Percentiles rank a stretch among this genome's conserved stretches.
Evolutionary conservation across 2,113 vertebrate genomes (phyloP).

Genomic region (Haplochromis vanheusdeni): DNA sequence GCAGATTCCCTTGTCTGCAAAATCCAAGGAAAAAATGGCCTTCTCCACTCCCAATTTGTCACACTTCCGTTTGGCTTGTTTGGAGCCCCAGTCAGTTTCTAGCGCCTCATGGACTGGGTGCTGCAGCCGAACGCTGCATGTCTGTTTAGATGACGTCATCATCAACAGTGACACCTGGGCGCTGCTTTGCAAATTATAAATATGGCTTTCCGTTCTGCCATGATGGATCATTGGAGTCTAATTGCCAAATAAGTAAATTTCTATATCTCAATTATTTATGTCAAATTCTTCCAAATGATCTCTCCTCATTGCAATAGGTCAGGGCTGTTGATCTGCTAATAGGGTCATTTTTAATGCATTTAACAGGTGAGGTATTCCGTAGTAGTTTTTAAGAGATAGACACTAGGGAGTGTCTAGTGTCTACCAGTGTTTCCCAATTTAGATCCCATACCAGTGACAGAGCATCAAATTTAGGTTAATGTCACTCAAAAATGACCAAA

Average conservation of each 20-base stretch:
- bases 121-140: not conserved
- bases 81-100: not conserved
- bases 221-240: not conserved
- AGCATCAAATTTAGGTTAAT: not conserved
- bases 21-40: not conserved
- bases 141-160: not conserved
- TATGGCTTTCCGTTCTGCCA: accelerated
- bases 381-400: not conserved
- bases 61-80: not conserved
- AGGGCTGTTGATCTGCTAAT: not conserved
- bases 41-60: not conserved
- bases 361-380: not conserved
- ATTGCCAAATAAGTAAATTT: not conserved
- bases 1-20: not conserved
- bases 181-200: not conserved
- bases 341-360: not conserved
- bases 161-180: not conserved
- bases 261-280: not conserved
- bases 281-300: not conserved
- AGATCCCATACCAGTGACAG: not conserved
- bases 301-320: not conserved
- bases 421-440: not conserved
- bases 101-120: not conserved
- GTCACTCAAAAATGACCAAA: not conserved
- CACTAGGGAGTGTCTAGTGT: not conserved